Percentiles rank a stretch among this genome's conserved stretches.
phyloP scores from a whole-genome alignment of 2,113 vertebrate species.

The Ictalurus furcatus region DNA sequence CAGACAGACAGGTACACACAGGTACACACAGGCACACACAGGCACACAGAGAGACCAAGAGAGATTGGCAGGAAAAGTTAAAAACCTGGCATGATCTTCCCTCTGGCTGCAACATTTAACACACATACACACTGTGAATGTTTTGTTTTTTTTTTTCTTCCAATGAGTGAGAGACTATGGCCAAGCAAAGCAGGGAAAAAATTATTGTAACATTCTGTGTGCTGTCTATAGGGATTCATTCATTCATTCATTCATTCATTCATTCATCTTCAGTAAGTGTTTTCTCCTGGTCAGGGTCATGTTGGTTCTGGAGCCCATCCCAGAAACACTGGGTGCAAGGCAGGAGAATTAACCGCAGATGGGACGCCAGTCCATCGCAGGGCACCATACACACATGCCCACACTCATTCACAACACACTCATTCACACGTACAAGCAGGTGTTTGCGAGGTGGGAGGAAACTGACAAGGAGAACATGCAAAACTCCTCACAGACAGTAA shows the following conservation, averaged over 20 bases:
- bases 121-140: not conserved
- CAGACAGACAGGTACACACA: not conserved
- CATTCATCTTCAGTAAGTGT: not conserved
- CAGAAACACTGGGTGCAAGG: not conserved
- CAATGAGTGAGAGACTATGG: not conserved
- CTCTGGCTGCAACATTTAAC: not conserved
- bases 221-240: not conserved
- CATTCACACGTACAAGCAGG: not conserved
- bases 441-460: not conserved
- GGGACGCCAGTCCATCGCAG: not conserved
- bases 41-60: not conserved
- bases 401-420: slow-evolving; percentile 19
- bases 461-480: not conserved
- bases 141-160: no score
- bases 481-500: not conserved
- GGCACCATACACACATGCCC: not conserved
- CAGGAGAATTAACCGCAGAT: not conserved
- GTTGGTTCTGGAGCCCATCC: not conserved
- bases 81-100: not conserved
- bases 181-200: not conserved
- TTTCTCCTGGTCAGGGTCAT: not conserved
- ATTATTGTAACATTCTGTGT: not conserved
- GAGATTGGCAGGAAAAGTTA: not conserved
- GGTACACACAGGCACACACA: not conserved
- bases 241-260: not conserved